phyloP scores from a whole-genome alignment of 2,888 invertebrate genomes.

The Agrotis clavis region DNA sequence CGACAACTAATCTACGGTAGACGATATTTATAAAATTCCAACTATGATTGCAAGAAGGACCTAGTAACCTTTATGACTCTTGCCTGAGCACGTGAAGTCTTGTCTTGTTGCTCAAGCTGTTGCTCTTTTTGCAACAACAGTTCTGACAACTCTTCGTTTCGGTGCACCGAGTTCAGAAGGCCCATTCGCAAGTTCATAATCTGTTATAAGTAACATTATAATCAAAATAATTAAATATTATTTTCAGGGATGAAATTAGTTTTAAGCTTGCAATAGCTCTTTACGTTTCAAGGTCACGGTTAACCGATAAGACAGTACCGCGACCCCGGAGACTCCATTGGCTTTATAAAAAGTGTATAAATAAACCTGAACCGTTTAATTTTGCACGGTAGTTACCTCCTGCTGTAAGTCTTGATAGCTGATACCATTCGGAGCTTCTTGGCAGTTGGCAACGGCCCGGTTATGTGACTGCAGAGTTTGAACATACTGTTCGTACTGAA shows the following conservation, averaged over 20 bases:
- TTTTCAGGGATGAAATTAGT: too few species aligned
- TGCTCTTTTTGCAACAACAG: constrained; percentile 89
- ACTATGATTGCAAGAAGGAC: constrained; percentile 63
- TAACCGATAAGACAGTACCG: too few species aligned
- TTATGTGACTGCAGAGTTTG: constrained; percentile 80
- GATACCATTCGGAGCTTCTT: constrained; percentile 76
- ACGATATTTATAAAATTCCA: constrained; percentile 8
- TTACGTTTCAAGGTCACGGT: too few species aligned
- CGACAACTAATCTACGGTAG: too few species aligned
- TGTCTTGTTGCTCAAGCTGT: constrained; percentile 91
- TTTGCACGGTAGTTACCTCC: constrained; percentile 73
- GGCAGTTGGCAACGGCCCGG: constrained; percentile 74
- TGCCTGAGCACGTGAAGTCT: constrained; percentile 92
- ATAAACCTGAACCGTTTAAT: too few species aligned
- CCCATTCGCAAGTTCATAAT: constrained; percentile 86
- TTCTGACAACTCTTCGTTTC: constrained; percentile 88
- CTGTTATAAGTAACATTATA: too few species aligned
- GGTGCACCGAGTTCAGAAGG: constrained; percentile 84
- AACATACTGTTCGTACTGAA: constrained; percentile 86
- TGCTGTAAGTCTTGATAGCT: constrained; percentile 84
- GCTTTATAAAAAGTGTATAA: too few species aligned
- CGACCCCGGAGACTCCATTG: too few species aligned
- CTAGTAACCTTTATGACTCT: constrained; percentile 90
- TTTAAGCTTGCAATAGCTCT: too few species aligned
- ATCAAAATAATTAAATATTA: too few species aligned